These are phyloP conservation scores for Nesidiocoris tenuis DNA, from an alignment of 2,888 invertebrate species.

Conservation along the genomic window DNA sequence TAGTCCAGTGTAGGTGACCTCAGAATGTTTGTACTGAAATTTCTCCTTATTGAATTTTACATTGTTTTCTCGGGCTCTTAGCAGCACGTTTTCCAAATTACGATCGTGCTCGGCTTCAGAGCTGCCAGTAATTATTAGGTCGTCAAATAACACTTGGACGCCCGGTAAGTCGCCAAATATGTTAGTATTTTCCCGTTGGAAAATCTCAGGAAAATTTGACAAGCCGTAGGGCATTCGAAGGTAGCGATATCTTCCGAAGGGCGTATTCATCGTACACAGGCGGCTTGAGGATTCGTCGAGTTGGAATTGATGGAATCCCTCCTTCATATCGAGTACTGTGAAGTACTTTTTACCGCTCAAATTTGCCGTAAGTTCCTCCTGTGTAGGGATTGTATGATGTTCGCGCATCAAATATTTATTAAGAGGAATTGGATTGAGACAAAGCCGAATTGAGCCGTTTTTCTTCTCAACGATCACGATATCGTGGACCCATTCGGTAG, in stretches of 20 bases:
- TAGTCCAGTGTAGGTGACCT: slow-evolving; percentile 27
- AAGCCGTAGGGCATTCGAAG: slow-evolving; percentile 43
- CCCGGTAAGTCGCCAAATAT: slow-evolving; percentile 41
- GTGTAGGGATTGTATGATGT: slow-evolving; percentile 33
- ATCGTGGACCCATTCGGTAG: too few species aligned
- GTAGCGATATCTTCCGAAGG: slow-evolving; percentile 40
- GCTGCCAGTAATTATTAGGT: slow-evolving; percentile 40
- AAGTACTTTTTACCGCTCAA: slow-evolving; percentile 22
- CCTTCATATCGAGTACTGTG: slow-evolving; percentile 39
- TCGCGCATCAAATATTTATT: slow-evolving; percentile 31
- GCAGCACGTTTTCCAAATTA: slow-evolving; percentile 14
- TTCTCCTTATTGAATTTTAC: neutral
- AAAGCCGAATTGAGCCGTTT: slow-evolving; percentile 6
- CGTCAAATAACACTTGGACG: slow-evolving; percentile 40
- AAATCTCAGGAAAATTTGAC: slow-evolving; percentile 4
- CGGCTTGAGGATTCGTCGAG: slow-evolving; percentile 24
- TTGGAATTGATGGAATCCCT: too few species aligned
- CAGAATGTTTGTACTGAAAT: slow-evolving; percentile 5
- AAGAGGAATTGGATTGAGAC: slow-evolving; percentile 26
- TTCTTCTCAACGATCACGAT: slow-evolving; percentile 30
- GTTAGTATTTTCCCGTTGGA: neutral
- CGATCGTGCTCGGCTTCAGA: slow-evolving; percentile 40
- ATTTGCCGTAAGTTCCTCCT: slow-evolving; percentile 29
- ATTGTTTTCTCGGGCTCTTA: neutral
- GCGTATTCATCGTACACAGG: slow-evolving; percentile 41